phyloP scores from a whole-genome alignment of 2,888 invertebrate genomes.

The Mesorhabditis sp. region DNA sequence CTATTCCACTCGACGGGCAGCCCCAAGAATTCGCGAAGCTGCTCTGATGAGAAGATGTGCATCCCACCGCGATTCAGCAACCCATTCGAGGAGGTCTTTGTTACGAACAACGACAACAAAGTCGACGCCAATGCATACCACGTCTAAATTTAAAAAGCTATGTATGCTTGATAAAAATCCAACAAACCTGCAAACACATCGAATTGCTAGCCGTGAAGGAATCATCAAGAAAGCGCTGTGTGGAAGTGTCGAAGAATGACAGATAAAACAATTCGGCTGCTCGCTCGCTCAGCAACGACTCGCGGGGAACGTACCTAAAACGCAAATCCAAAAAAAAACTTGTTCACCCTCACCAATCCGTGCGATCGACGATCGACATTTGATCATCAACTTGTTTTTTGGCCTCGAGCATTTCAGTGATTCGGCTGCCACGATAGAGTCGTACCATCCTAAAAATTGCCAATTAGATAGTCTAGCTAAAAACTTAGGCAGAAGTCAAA shows the following conservation, averaged over 20 bases:
- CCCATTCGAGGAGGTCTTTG: conserved; percentile 91
- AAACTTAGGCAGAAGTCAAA: no score
- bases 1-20: conserved; percentile 25
- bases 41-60: conserved; percentile 85
- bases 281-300: conserved; percentile 58
- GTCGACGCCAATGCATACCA: conserved; percentile 82
- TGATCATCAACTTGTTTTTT: conserved; percentile 10
- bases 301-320: conserved; percentile 2
- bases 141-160: conserved; percentile 66
- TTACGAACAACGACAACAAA: conserved; percentile 83
- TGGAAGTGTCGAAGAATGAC: conserved; percentile 23
- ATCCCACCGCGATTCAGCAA: conserved; percentile 72
- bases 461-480: no score
- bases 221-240: conserved; percentile 35
- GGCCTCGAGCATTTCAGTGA: conserved; percentile 10
- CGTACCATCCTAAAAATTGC: background rate
- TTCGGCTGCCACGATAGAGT: conserved; percentile 10
- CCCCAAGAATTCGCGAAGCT: conserved; percentile 71
- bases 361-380: conserved; percentile 7
- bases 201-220: conserved; percentile 17
- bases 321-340: background rate
- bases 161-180: background rate
- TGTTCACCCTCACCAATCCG: conserved; percentile 10
- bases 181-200: background rate
- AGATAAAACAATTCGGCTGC: conserved; percentile 58